Base-by-base conservation (phyloP, 2,797 vertebrate species). In the Rhinoraja longicauda region DNA sequence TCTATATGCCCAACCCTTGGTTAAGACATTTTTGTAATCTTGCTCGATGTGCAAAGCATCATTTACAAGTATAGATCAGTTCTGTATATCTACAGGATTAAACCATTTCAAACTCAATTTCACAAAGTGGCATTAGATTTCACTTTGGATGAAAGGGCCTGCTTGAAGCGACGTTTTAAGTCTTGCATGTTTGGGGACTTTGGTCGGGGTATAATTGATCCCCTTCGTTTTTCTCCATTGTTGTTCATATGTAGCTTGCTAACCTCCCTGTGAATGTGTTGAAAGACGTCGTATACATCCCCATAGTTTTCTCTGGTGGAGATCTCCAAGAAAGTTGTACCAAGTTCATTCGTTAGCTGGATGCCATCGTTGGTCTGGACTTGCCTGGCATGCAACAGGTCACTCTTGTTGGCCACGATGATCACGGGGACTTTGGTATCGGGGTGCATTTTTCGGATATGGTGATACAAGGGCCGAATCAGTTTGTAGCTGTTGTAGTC, bases 121-220 rank as follows among this genome's bases (percentile, higher is more conserved):
- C 90, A 75, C 75, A 81, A 79, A 45, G 76, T 81, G 62, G 93
- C 45, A 10, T 93, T 86, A 10, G 94, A 94, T 94, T 97, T 97
- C 76, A 95, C 96, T 95, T 96, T 97, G 93, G 96, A 95, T 64
- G 97, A 96, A 8, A 97, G 95, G 24, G 96, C 97, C 95, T 97
- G 97, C 94, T 97, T 97, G 95, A 97, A 97, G 62, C 97, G 97
- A 93, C 97, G 95, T 95, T 97, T 97, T 91, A 97, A 94, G 77
- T 97, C 97, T 93, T 97, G 97, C 97, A 97, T 96, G 93, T 97
- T 97, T 93, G 97, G 97, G 4, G 97, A 97, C 67, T 96, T 97
- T 0, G 97, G 97, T 81, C 97, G 95, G 2, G 97, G 96, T 26
- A 97, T 96, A 93, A 96, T 93, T 76, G 96, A 96, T 0, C 93